These are phyloP conservation scores for Antechinus stuartii DNA, from an alignment of 2,113 vertebrate genomes.

Conservation along the genomic window DNA sequence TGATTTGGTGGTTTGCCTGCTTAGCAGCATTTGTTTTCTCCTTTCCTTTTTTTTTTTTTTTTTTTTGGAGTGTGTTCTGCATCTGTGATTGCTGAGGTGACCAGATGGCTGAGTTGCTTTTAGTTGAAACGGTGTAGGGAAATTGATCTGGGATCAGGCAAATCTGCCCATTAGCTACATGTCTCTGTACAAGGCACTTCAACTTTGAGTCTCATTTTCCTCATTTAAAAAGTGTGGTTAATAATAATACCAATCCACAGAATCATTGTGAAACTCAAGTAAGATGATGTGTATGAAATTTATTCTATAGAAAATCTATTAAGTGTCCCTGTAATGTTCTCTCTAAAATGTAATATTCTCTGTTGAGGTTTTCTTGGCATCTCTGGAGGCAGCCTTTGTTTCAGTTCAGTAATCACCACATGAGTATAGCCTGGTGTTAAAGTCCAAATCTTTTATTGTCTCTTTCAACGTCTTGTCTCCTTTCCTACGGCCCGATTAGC, in stretches of 20 bases:
- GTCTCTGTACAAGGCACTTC: neutral
- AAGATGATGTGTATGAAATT: neutral
- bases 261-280: constrained; percentile 3
- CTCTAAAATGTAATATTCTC: too few relatives aligned
- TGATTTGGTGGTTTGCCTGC: neutral
- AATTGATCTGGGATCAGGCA: constrained; percentile 9
- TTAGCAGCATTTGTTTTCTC: neutral
- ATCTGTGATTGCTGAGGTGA: neutral
- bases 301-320: neutral
- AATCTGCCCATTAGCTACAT: neutral
- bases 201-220: neutral
- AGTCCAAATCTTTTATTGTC: too few relatives aligned
- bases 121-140: neutral
- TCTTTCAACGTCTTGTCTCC: too few relatives aligned
- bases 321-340: neutral
- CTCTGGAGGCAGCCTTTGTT: too few relatives aligned
- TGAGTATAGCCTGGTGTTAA: too few relatives aligned
- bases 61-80: neutral
- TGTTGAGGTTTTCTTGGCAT: too few relatives aligned
- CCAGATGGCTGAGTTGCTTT: neutral
- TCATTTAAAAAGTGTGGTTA: constrained; percentile 22
- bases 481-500: too few relatives aligned
- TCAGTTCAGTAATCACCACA: too few relatives aligned
- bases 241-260: neutral
- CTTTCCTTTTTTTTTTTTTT: neutral